Evolutionary conservation across 1,140 invertebrate species (phyloP), one percentile per base, ranked within the genome.

Genomic region (Lasaia peninsularis): DNA sequence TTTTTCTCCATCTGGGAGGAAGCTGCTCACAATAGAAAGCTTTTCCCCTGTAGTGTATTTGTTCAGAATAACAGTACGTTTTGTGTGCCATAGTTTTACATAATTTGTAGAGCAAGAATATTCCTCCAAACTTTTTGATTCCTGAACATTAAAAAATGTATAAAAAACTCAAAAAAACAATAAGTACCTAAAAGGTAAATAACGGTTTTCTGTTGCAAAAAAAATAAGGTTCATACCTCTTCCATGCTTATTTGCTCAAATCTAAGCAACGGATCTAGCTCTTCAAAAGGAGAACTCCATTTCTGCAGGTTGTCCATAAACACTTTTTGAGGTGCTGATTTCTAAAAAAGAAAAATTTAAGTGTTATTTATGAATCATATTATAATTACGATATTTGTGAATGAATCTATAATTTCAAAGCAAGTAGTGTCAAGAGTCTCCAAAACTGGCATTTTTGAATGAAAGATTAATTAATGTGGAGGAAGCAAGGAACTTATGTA

Each of bases 31-130:
- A 66, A 98, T 96, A 5, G 96, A 95, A 44, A 98, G 84, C 81
- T 97, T 98, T 84, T 98, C 96, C 21, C 95, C 96, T 50, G 97
- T 98, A 34, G 96, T 98, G 70, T 95, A 98, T 86, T 96, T 96
- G 61, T 92, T 94, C 4, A 98, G 88, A 73, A 98, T 97, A 5
- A 86, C 87, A 62, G 90, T 78, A 69, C 94, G 93, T 65, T 94
- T 93, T 4, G 90, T 75, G 66, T 88, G 91, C 97, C 97, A 98
- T 48, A 93, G 91, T 71, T 96, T 93, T 63, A 93, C 49, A 62
- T 83, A 86, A 54, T 83, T 86, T 12, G 90, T 86, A 57, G 81
- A 86, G n/a, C 65, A 24, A 21, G 52, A 55, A 44, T 32, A 33
- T 12, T 58, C 63, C 50, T 91, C 91, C 71, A 89, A 90, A 40